phyloP scores from a whole-genome alignment of 2,113 vertebrate genomes.

The Amazona vittata region DNA sequence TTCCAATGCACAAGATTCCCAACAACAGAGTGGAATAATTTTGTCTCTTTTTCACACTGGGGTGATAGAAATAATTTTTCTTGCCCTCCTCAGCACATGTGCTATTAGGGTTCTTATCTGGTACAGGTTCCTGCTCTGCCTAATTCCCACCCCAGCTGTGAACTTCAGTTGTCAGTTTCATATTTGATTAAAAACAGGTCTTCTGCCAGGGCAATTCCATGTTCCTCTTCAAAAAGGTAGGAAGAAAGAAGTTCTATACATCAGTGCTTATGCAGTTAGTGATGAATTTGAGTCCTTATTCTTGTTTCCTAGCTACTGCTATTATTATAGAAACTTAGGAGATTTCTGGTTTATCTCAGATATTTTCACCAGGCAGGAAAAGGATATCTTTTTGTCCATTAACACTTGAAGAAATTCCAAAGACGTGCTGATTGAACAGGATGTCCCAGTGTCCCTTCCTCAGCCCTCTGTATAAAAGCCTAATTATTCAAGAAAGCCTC shows the following conservation, averaged over 20 bases:
- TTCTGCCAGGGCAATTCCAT: neutral
- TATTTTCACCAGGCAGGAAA: neutral
- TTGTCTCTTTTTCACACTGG: neutral
- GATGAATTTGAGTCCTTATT: neutral
- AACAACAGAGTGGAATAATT: neutral
- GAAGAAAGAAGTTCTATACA: neutral
- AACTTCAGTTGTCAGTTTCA: neutral
- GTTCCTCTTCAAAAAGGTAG: neutral
- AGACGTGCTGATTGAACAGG: neutral
- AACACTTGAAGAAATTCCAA: neutral
- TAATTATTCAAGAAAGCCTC: neutral
- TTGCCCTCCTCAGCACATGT: rapidly evolving
- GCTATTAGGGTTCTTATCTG: neutral
- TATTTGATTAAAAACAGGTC: neutral
- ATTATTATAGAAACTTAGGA: constrained; percentile 9
- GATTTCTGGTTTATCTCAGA: constrained; percentile 7
- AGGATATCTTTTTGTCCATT: neutral
- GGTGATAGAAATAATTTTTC: neutral
- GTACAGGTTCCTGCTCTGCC: neutral
- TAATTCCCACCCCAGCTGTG: neutral
- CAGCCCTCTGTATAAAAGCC: neutral
- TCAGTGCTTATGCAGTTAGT: neutral
- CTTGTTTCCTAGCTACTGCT: constrained; percentile 27
- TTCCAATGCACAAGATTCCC: neutral
- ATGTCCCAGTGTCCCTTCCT: neutral